Conservation (phyloP, 2,797 vertebrate species). For the Smutsia temminckii region DNA sequence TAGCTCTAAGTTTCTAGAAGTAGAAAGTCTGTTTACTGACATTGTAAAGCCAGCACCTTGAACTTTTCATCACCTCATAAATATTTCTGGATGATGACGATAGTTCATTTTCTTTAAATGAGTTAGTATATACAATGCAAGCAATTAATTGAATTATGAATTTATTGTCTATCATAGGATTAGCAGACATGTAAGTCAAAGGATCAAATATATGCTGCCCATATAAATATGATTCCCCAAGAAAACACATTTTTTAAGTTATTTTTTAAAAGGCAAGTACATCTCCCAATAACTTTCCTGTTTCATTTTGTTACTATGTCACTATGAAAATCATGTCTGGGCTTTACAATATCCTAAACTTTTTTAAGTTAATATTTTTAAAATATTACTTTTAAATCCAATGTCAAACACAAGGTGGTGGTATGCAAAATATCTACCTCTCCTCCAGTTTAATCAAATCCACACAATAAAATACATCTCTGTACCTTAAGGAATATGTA, state of each 20-base stretch:
- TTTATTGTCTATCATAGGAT: not conserved
- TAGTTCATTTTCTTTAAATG: not conserved
- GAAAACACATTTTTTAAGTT: slow-evolving; percentile 16
- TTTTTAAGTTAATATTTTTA: slow-evolving; percentile 71
- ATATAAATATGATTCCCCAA: not conserved
- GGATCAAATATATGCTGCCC: not conserved
- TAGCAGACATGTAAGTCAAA: not conserved
- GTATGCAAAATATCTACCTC: slow-evolving; percentile 73
- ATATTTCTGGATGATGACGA: not conserved
- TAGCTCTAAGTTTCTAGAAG: not conserved
- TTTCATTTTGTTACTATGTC: not conserved
- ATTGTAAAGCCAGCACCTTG: not conserved
- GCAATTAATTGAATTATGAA: not conserved
- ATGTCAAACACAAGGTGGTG: slow-evolving; percentile 76
- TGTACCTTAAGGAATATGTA: slow-evolving; percentile 16
- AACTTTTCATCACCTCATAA: not conserved
- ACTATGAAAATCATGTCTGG: slow-evolving; percentile 49
- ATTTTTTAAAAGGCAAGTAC: slow-evolving; percentile 46
- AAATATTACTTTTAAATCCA: slow-evolving; percentile 69
- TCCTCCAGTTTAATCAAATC: slow-evolving; percentile 76
- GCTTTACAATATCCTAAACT: slow-evolving; percentile 80
- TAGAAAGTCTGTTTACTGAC: not conserved
- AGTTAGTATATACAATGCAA: not conserved
- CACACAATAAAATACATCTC: slow-evolving; percentile 73
- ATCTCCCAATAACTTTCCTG: slow-evolving; percentile 55